phyloP scores from a whole-genome alignment of 2,888 invertebrate genomes.

The Protonemura montana region DNA sequence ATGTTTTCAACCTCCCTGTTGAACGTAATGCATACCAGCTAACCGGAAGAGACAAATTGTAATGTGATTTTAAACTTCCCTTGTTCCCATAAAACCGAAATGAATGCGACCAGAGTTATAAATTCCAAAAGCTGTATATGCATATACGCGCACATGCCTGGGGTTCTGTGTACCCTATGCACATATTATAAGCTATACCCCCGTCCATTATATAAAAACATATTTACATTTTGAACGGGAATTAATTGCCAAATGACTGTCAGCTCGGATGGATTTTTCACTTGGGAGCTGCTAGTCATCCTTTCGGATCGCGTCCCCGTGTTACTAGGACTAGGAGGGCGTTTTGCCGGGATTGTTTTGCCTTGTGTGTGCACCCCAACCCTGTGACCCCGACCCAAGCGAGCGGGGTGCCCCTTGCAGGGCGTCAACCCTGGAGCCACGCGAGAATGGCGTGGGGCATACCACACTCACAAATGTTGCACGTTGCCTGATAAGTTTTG shows the following conservation, averaged over 20 bases:
- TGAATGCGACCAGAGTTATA: slow-evolving; percentile 33
- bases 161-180: no score
- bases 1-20: not conserved
- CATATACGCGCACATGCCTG: no score
- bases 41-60: slow-evolving; percentile 41
- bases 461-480: not conserved
- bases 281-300: slow-evolving; percentile 42
- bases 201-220: slow-evolving; percentile 28
- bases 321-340: not conserved
- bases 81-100: slow-evolving; percentile 40
- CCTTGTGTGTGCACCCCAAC: not conserved
- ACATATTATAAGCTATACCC: not conserved
- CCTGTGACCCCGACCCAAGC: not conserved
- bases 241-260: slow-evolving; percentile 45
- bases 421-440: not conserved
- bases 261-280: slow-evolving; percentile 43
- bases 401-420: not conserved
- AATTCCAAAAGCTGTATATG: slow-evolving; percentile 18
- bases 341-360: not conserved
- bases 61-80: slow-evolving; percentile 41
- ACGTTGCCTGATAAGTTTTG: no score
- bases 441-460: not conserved
- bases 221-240: slow-evolving; percentile 36
- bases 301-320: not conserved
- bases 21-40: slow-evolving; percentile 25